Conservation (phyloP, 2,888 invertebrate genomes). For the Neocrepidodera transversa region DNA sequence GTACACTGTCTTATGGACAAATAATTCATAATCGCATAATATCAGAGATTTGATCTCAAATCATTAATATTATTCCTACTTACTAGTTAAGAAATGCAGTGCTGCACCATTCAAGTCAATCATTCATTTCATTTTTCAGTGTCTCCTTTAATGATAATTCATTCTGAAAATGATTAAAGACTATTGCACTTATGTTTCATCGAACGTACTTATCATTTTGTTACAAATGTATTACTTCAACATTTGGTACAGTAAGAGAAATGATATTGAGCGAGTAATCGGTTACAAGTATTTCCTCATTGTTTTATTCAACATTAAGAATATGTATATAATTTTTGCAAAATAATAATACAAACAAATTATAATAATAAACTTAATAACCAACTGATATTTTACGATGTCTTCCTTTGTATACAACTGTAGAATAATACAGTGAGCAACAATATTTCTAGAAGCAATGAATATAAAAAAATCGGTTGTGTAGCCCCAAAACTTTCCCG, state of each 20-base stretch:
- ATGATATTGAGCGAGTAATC: not conserved
- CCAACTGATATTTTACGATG: too few species aligned
- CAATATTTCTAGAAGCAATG: too few species aligned
- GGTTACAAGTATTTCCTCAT: too few species aligned
- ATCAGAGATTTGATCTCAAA: constrained; percentile 52
- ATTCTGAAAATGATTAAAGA: constrained; percentile 32
- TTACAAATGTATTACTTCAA: constrained; percentile 17
- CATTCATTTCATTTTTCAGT: constrained; percentile 36
- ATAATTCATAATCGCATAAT: constrained; percentile 51
- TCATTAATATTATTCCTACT: constrained; percentile 51
- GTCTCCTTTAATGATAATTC: constrained; percentile 30
- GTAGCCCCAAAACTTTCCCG: too few species aligned
- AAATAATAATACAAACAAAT: too few species aligned
- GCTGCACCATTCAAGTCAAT: constrained; percentile 37
- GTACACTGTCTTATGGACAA: constrained; percentile 36
- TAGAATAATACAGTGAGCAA: too few species aligned
- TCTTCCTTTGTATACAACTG: too few species aligned
- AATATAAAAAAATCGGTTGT: too few species aligned
- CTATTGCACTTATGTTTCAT: constrained; percentile 26
- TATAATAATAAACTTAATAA: too few species aligned
- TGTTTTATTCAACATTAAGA: too few species aligned
- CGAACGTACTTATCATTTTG: constrained; percentile 23
- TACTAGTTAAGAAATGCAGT: constrained; percentile 36
- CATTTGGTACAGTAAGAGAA: not conserved
- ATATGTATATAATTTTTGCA: too few species aligned